Conservation (phyloP, 2,113 vertebrate species). For the Xenotilapia flavipinnis region DNA sequence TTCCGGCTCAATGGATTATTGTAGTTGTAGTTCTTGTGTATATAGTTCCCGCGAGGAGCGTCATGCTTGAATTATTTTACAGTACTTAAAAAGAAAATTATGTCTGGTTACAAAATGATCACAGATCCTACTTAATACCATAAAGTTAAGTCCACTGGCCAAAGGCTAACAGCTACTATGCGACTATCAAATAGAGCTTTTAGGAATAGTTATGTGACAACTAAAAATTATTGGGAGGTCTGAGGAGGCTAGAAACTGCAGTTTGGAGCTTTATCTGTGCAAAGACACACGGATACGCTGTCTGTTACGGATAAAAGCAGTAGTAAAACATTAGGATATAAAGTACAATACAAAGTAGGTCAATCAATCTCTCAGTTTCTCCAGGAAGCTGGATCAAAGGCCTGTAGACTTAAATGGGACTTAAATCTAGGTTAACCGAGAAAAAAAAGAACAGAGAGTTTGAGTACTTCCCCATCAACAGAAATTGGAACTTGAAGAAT, state of each 20-base stretch:
- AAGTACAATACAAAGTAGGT: background rate
- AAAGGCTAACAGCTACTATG: background rate
- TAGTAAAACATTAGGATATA: background rate
- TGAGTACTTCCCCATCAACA: background rate
- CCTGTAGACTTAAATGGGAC: background rate
- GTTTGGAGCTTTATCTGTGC: background rate
- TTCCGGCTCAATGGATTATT: constrained; percentile 10
- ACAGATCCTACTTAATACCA: background rate
- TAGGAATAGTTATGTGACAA: background rate
- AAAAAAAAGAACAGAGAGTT: background rate
- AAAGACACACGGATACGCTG: background rate
- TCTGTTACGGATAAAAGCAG: background rate
- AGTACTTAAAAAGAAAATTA: background rate
- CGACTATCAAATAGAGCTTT: background rate
- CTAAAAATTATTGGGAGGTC: background rate
- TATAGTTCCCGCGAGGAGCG: background rate
- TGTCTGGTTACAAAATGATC: background rate
- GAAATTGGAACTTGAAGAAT: background rate
- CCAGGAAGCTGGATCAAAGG: background rate
- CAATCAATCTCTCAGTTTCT: background rate
- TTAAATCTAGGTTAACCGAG: background rate
- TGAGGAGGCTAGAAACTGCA: background rate
- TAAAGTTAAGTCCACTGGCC: background rate
- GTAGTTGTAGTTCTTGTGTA: constrained; percentile 46
- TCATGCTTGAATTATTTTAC: background rate